These are phyloP conservation scores for Platycheirus rosarum DNA, from an alignment of 2,888 invertebrate species.

Conservation along the genomic window DNA sequence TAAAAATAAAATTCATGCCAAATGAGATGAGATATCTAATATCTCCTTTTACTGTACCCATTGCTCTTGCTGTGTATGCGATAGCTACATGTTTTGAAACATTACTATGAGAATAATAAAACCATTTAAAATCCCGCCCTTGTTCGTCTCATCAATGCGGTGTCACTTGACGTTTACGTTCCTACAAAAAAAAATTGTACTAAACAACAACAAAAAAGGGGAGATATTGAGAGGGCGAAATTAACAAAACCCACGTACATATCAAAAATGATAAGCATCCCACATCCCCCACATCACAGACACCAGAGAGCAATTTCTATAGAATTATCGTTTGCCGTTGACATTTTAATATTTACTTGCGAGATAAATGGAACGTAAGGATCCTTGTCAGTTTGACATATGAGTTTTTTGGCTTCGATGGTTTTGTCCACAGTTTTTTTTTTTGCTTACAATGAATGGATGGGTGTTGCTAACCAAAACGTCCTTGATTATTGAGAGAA, in stretches of 20 bases:
- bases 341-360: slow-evolving; percentile 64
- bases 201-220: slow-evolving; percentile 9
- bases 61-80: background rate
- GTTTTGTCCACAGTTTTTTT: slow-evolving; percentile 9
- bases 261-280: slow-evolving; percentile 19
- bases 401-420: slow-evolving; percentile 50
- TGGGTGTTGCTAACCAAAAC: background rate
- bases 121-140: slow-evolving; percentile 4
- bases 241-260: slow-evolving; percentile 26
- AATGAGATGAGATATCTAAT: slow-evolving; percentile 53
- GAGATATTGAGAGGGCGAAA: slow-evolving; percentile 33
- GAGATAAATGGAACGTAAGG: slow-evolving; percentile 64
- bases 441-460: background rate
- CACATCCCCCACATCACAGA: slow-evolving; percentile 13
- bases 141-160: slow-evolving; percentile 15
- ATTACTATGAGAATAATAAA: slow-evolving; percentile 15
- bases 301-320: slow-evolving; percentile 45
- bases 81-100: slow-evolving; percentile 4
- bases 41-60: slow-evolving; percentile 22
- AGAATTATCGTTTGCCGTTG: slow-evolving; percentile 61
- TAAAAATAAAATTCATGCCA: slow-evolving; percentile 51
- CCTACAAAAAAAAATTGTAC: background rate
- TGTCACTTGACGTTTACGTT: slow-evolving; percentile 45
- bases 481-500: background rate
- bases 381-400: slow-evolving; percentile 64